phyloP scores from a whole-genome alignment of 2,797 vertebrate genomes.

The Picus viridis region DNA sequence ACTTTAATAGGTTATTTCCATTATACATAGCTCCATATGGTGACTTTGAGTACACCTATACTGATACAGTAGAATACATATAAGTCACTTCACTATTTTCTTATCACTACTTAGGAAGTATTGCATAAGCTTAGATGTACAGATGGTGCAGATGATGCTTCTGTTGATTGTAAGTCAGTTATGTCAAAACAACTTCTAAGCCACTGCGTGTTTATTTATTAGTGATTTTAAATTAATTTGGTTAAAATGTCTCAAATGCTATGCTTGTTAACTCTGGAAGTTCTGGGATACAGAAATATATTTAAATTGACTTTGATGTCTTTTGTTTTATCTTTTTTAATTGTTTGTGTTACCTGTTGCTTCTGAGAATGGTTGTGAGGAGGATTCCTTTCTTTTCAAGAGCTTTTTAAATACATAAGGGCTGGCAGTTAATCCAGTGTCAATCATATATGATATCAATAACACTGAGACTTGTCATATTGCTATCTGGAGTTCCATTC shows the following conservation, averaged over 20 bases:
- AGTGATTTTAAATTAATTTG: background rate
- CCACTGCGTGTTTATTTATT: background rate
- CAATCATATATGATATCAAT: background rate
- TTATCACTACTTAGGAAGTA: background rate
- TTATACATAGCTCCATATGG: background rate
- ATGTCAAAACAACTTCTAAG: background rate
- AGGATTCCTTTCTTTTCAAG: background rate
- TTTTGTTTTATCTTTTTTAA: background rate
- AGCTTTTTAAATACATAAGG: background rate
- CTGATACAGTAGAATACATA: background rate
- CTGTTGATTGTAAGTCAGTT: background rate
- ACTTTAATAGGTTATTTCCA: background rate
- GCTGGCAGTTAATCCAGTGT: background rate
- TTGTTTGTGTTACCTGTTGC: background rate
- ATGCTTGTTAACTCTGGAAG: background rate
- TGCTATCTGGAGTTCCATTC: background rate
- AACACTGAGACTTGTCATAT: background rate
- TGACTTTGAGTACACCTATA: background rate
- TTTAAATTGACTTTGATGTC: background rate
- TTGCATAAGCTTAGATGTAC: background rate
- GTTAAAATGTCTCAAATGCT: background rate
- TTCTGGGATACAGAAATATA: background rate
- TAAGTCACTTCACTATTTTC: background rate
- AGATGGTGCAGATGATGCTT: background rate
- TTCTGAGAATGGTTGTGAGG: background rate